A percentile compares a stretch with the other conserved stretches of the same genome.
Evolutionary conservation across 2,113 vertebrate species (phyloP).

Genomic region (Cebidichthys violaceus): DNA sequence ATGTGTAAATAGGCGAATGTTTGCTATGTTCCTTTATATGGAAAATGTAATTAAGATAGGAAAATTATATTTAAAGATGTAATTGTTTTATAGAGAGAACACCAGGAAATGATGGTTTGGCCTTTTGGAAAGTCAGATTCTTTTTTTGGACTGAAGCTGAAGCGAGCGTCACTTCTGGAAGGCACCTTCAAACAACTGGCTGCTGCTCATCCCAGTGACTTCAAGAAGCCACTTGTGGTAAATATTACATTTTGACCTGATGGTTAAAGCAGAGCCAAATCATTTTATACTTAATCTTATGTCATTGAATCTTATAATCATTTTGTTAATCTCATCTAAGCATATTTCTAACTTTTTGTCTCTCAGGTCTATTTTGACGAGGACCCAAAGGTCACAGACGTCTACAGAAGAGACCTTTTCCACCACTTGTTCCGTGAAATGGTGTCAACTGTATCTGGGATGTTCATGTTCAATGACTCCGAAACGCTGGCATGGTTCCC

Average conservation of each 20-base stretch:
- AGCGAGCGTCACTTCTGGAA: constrained; percentile 44
- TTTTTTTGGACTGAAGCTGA: constrained; percentile 44
- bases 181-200: constrained; percentile 56
- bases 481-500: constrained; percentile 83
- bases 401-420: constrained; percentile 79
- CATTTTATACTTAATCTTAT: background rate
- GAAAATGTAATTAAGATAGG: background rate
- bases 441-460: constrained; percentile 61
- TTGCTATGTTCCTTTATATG: background rate
- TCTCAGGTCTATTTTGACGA: constrained; percentile 74
- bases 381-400: accelerated
- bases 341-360: background rate
- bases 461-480: constrained; percentile 78
- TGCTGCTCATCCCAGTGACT: background rate
- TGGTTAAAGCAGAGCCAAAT: background rate
- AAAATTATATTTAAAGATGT: background rate
- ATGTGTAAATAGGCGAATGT: background rate
- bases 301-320: background rate
- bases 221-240: constrained; percentile 60
- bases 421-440: constrained; percentile 78
- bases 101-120: accelerated
- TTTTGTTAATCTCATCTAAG: background rate
- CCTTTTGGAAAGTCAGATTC: background rate
- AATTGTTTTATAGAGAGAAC: background rate
- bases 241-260: background rate